A percentile compares a stretch with the other conserved stretches of the same genome.
Evolutionary conservation across 2,888 invertebrate genomes (phyloP).

Genomic region (Liposcelis brunnea): DNA sequence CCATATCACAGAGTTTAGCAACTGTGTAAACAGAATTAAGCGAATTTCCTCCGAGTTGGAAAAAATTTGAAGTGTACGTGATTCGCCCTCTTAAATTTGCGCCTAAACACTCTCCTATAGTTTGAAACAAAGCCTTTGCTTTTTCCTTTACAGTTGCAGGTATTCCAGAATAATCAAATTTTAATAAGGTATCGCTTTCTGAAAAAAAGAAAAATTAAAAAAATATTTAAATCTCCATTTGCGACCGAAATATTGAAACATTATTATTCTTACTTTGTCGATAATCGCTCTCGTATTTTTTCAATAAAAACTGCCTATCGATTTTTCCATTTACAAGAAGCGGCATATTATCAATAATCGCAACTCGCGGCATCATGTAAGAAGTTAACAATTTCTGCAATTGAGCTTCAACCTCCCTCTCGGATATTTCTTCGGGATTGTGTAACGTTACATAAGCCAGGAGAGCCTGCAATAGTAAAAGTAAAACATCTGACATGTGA

Average conservation of each 20-base stretch:
- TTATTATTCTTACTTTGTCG: neutral
- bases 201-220: conserved; percentile 8
- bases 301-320: conserved; percentile 59
- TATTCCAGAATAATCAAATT: conserved; percentile 49
- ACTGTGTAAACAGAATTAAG: conserved; percentile 72
- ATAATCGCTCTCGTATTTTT: conserved; percentile 34
- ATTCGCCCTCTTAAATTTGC: conserved; percentile 41
- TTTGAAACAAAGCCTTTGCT: conserved; percentile 54
- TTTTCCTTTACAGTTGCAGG: conserved; percentile 36
- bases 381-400: conserved; percentile 46
- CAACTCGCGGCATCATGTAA: conserved; percentile 68
- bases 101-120: conserved; percentile 45
- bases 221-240: conserved; percentile 1
- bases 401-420: conserved; percentile 43
- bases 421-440: conserved; percentile 26
- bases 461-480: conserved; percentile 39
- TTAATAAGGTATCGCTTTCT: conserved; percentile 22
- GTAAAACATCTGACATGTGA: neutral
- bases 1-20: conserved; percentile 53
- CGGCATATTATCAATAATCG: conserved; percentile 56
- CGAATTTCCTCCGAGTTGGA: conserved; percentile 72
- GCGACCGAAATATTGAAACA: neutral
- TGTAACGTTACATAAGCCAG: conserved; percentile 42
- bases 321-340: conserved; percentile 73
- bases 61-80: conserved; percentile 48